phyloP scores from a whole-genome alignment of 2,888 invertebrate genomes.

The Drosophila prolongata region DNA sequence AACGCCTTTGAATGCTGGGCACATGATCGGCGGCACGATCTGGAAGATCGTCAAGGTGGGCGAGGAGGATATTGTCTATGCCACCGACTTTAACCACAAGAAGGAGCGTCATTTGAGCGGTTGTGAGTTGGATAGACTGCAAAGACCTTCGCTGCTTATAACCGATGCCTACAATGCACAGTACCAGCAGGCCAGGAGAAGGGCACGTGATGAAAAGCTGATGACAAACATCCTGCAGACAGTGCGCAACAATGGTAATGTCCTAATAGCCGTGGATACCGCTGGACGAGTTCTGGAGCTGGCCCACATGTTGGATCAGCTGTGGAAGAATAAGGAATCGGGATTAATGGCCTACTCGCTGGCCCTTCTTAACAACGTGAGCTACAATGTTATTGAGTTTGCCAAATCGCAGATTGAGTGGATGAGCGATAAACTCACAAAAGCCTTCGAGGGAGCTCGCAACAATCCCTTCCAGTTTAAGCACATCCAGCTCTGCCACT shows the following conservation, averaged over 20 bases:
- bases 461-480: constrained; percentile 98
- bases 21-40: constrained; percentile 99
- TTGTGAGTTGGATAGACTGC: constrained; percentile 95
- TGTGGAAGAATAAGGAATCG: constrained; percentile 98
- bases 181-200: constrained; percentile 95
- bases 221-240: constrained; percentile 98
- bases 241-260: constrained; percentile 96
- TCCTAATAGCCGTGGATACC: constrained; percentile 97
- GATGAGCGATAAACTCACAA: constrained; percentile 99
- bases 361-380: constrained; percentile 97
- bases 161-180: constrained; percentile 98
- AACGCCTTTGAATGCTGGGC: constrained; percentile 97
- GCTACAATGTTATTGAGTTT: constrained; percentile 99
- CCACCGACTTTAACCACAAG: constrained; percentile 99
- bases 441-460: constrained; percentile 94
- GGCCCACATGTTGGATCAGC: constrained; percentile 97
- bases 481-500: constrained; percentile 97
- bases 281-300: constrained; percentile 98
- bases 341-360: constrained; percentile 97
- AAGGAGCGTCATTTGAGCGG: constrained; percentile 99
- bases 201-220: constrained; percentile 97
- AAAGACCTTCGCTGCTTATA: constrained; percentile 96
- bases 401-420: constrained; percentile 99
- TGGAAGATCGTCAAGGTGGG: constrained; percentile 99
- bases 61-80: constrained; percentile 99